Evolutionary conservation across 2,888 invertebrate genomes (phyloP), one percentile per base, ranked within the genome.

Genomic region (Clanis bilineata): DNA sequence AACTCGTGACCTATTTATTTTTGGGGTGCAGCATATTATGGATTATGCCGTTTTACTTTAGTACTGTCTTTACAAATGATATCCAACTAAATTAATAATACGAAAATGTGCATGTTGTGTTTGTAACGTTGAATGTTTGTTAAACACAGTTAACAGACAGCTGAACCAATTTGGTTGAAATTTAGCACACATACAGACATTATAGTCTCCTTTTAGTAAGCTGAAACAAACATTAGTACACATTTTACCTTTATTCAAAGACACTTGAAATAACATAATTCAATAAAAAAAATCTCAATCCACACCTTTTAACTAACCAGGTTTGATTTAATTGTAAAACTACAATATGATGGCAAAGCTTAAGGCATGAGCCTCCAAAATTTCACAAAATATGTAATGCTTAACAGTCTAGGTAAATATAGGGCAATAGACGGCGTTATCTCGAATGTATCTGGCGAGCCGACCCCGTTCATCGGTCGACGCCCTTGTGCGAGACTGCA

Each of bases 381-480:
- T 32, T 51, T 18, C 32, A 51, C 28, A 18, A 10, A 2, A 18
- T 25, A 25, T 15, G n/a, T 1, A 38, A 10, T 21, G 23, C 57
- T 63, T 61, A 58, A 63, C 61, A 64, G 63, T 64, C 65, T 68
- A 65, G 47, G 63, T 64, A 68, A 70, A 70, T 66, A 68, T 67
- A 51, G 51, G 58, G 68, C 64, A 70, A 71, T 73, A 70, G 66
- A 66, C 64, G 66, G 64, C 69, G 70, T 74, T 77, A 79, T 76
- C 76, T 68, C 63, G 44, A 62, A 56, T 54, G 68, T 77, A 77
- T 74, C 71, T 72, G 67, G 62, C 64, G 55, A 62, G 57, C 38
- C 63, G 73, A 68, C 76, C 76, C 69, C 76, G 68, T 66, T 74
- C 65, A 43, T 62, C 76, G 81, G 81, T 81, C 83, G 80, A 74